phyloP scores from a whole-genome alignment of 2,888 invertebrate genomes.

The Brachynemurus nebulosus region DNA sequence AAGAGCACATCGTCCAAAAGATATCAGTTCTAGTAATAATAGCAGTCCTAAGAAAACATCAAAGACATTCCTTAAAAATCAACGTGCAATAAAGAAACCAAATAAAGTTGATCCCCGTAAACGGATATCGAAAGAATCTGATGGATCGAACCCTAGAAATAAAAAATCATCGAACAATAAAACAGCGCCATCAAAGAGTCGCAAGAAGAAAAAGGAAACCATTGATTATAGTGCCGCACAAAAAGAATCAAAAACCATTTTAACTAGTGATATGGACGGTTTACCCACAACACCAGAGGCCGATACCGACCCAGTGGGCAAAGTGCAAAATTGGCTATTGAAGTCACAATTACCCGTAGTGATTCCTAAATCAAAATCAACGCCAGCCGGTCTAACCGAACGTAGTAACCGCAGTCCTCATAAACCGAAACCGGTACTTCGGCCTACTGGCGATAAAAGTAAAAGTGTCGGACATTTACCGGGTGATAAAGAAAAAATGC shows the following conservation, averaged over 20 bases:
- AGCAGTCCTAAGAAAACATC: conserved; percentile 9
- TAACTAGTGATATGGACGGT: conserved; percentile 19
- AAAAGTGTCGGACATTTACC: conserved; percentile 59
- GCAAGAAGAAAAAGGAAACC: conserved; percentile 49
- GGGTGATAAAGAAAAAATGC: conserved; percentile 46
- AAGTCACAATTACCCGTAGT: conserved; percentile 50
- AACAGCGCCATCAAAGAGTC: conserved; percentile 41
- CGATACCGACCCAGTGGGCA: conserved; percentile 46
- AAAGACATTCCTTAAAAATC: conserved; percentile 28
- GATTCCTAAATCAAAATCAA: conserved; percentile 73
- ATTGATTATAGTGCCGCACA: conserved; percentile 65
- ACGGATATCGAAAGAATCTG: not conserved
- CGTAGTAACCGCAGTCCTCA: conserved; percentile 38
- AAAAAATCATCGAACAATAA: conserved; percentile 28
- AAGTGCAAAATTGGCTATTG: conserved; percentile 75
- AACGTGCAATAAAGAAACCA: conserved; percentile 15
- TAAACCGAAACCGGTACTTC: conserved; percentile 31
- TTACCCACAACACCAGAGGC: conserved; percentile 30
- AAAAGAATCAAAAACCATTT: conserved; percentile 34
- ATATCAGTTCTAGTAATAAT: too few relatives aligned
- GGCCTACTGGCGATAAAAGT: conserved; percentile 38
- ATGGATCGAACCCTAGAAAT: conserved; percentile 30
- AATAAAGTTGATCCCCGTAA: not conserved
- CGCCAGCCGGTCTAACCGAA: conserved; percentile 57
- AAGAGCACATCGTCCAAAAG: conserved; percentile 39